Evolutionary conservation across 2,113 vertebrate genomes (phyloP), one percentile per base, ranked within the genome.

Genomic region (Ictalurus punctatus): DNA sequence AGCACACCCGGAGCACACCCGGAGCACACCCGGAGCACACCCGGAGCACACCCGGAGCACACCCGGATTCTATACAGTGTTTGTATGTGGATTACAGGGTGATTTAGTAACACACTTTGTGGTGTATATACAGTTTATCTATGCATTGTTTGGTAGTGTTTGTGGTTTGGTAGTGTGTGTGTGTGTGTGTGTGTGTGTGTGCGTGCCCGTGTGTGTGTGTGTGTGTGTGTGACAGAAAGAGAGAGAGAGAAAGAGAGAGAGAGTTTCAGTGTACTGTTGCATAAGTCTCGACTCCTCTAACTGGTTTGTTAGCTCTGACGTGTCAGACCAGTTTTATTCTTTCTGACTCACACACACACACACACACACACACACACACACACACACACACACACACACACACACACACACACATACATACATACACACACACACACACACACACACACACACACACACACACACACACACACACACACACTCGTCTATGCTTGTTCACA

Each of bases 231-330:
- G 7, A 48, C 7, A 48, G 48, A 52, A 9, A 9, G 48, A 9
- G 48, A 52, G 48, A 52, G 9, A 52, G 8, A 52, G 48, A 52
- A 9, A 52, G 48, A 9, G 48, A 9, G 48, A 52, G 48, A 52
- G 6, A 83, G 78, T 76, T 85, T 89, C 74, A 80, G 59, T 67
- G 83, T 52, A 8, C n/a, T 63, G n/a, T 89, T 90, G 40, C 23
- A 82, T 14, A 87, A 84, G 13, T 27, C 27, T 21, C 27, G 65
- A 89, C 88, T n/a, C 37, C 88, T 87, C 83, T 23, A 69, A 91
- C 90, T 83, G 82, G 90, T 87, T 86, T 56, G 37, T 6, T 88
- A 85, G 56, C 80, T 87, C 78, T 23, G 84, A 88, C 86, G 21
- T 59, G 86, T 52, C 56, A 8, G 59, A 87, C 56, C 79, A 17